Conservation (phyloP, 1,140 invertebrate genomes). For the Oreohelix idahoensis region DNA sequence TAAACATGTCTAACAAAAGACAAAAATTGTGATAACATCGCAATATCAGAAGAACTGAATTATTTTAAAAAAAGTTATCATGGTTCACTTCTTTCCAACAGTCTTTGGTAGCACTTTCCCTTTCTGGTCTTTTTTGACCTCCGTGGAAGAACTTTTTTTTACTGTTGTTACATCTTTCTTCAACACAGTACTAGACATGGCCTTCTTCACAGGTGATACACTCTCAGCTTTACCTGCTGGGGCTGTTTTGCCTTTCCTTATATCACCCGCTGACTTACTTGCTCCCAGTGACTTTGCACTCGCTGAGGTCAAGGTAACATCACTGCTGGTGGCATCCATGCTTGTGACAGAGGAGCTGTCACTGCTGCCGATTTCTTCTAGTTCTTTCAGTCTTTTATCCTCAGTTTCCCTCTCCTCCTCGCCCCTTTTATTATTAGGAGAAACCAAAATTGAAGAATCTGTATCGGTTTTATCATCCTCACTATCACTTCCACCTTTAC, state of each 20-base stretch:
- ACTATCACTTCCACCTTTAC: neutral
- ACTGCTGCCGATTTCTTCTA: neutral
- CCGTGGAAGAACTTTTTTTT: conserved; percentile 22
- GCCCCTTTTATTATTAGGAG: neutral
- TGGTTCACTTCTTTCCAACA: conserved; percentile 9
- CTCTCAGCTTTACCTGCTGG: neutral
- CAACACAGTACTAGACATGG: neutral
- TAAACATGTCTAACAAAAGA: too few relatives aligned
- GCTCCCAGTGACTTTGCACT: neutral
- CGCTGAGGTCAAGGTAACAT: neutral
- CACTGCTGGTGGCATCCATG: neutral
- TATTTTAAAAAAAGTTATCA: too few relatives aligned
- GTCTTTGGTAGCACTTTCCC: neutral
- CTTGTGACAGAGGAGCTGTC: neutral
- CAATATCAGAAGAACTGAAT: too few relatives aligned
- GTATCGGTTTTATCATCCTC: conserved; percentile 26
- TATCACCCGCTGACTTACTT: conserved; percentile 24
- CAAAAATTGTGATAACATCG: too few relatives aligned
- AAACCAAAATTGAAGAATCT: conserved; percentile 19
- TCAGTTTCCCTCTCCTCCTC: neutral
- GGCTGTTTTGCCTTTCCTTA: conserved; percentile 1
- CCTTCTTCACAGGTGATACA: conserved; percentile 16
- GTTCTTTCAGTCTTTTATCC: neutral
- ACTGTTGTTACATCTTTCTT: conserved; percentile 11
- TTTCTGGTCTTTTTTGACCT: conserved; percentile 30